Evolutionary conservation across 2,113 vertebrate genomes (phyloP), one percentile per base, ranked within the genome.

Genomic region (Coryphaenoides rupestris): DNA sequence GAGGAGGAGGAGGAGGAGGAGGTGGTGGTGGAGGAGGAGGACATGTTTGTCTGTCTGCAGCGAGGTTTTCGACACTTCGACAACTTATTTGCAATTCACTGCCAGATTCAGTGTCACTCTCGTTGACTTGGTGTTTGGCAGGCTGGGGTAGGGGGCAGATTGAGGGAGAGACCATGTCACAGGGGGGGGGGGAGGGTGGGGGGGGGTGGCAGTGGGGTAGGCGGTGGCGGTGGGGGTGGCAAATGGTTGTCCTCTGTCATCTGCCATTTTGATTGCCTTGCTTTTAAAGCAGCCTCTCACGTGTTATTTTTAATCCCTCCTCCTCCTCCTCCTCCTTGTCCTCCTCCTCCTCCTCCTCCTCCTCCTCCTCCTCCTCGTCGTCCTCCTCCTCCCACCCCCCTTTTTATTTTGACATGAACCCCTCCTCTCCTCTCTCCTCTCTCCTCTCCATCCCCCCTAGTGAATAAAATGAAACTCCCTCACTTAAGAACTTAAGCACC

Each of bases 41-140:
- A 84, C 80, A 83, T 87, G 84, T 88, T 73, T 73, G 67, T 78
- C 63, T 87, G 84, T 88, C 73, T 73, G 67, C 79, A 65, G 71
- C 75, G n/a, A n/a, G n/a, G 72, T 70, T 78, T 78, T 69, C 81
- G 83, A 81, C 81, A 75, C 68, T 74, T 68, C 46, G 79, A 71
- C 74, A 74, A 80, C 69, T 74, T 66, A 84, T 86, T 85, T 81
- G 70, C 70, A 84, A 86, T 83, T 80, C 70, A 69, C 63, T 71
- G 82, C 82, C 77, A 81, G 84, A 86, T 85, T 85, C 84, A 75
- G 83, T 77, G 83, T 83, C 80, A 82, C 78, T 83, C 76, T 83
- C n/a, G n/a, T 84, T 87, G 82, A 86, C 83, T 87, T 71, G 40
- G 80, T 70, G 80, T 77, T 86, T 85, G 86, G 80, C 79, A 83